phyloP scores from a whole-genome alignment of 1,140 invertebrate species.

The Drosophila sproati region DNA sequence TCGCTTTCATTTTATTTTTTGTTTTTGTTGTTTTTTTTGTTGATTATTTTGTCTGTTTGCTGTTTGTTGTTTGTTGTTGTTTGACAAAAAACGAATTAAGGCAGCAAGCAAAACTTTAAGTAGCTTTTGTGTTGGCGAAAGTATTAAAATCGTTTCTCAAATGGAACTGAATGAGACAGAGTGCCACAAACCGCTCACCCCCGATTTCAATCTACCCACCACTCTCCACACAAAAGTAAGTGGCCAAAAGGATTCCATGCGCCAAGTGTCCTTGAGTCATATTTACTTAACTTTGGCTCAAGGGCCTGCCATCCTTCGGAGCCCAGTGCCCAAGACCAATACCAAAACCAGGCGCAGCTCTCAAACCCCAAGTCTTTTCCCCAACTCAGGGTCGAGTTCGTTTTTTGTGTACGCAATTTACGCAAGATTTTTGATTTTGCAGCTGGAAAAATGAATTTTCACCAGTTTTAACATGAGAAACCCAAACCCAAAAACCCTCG shows the following conservation, averaged over 20 bases:
- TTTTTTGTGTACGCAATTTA: constrained; percentile 52
- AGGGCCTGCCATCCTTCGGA: constrained; percentile 39
- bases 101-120: constrained; percentile 72
- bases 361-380: background rate
- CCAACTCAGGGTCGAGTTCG: constrained; percentile 9
- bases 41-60: constrained; percentile 47
- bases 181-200: background rate
- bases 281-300: constrained; percentile 77
- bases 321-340: background rate
- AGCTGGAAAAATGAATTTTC: constrained; percentile 66
- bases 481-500: background rate
- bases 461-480: constrained; percentile 35
- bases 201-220: background rate
- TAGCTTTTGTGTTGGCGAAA: constrained; percentile 76
- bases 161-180: constrained; percentile 39
- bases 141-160: constrained; percentile 77
- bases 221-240: constrained; percentile 55
- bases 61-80: constrained; percentile 63
- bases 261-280: constrained; percentile 79
- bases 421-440: constrained; percentile 56
- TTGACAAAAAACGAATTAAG: constrained; percentile 79
- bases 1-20: constrained; percentile 46
- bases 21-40: constrained; percentile 50
- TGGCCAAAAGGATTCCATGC: constrained; percentile 73
- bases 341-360: too few relatives aligned